phyloP scores from a whole-genome alignment of 1,140 invertebrate species.

The Drosophila sp. region DNA sequence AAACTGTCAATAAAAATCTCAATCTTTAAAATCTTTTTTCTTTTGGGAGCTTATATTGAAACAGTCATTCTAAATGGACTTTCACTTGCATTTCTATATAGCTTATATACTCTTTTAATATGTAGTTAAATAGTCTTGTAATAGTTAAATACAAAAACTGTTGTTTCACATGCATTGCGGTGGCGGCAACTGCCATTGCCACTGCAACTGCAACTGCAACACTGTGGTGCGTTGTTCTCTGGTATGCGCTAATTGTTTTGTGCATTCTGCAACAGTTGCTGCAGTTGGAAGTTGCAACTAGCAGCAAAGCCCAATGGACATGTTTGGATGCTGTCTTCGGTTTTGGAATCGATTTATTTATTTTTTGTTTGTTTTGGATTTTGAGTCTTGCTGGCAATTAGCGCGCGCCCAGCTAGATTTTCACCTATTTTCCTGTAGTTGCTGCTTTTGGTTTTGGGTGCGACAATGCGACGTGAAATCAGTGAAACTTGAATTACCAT shows the following conservation, averaged over 20 bases:
- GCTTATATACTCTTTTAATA: no score
- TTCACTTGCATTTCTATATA: no score
- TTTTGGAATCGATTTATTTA: constrained; percentile 17
- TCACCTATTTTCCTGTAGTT: constrained; percentile 55
- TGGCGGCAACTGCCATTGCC: constrained; percentile 7
- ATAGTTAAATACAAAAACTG: neutral
- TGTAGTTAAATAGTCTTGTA: no score
- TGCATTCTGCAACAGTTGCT: constrained; percentile 40
- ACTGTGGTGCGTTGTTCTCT: constrained; percentile 40
- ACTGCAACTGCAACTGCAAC: constrained; percentile 9
- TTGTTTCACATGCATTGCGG: constrained; percentile 63
- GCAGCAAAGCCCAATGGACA: constrained; percentile 21
- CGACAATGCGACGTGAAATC: constrained; percentile 75
- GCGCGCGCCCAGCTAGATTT: constrained; percentile 57
- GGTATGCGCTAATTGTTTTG: constrained; percentile 74
- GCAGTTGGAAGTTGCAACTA: constrained; percentile 4
- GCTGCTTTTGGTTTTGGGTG: constrained; percentile 65
- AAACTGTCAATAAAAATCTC: no score
- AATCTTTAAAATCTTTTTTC: no score
- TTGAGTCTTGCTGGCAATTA: constrained; percentile 33
- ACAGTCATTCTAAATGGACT: no score
- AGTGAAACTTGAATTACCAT: constrained; percentile 83
- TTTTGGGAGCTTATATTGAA: no score
- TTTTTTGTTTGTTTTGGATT: neutral
- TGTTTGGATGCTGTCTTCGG: constrained; percentile 24